Conservation (phyloP, 2,113 vertebrate genomes). For the Sarotherodon lohbergeri region DNA sequence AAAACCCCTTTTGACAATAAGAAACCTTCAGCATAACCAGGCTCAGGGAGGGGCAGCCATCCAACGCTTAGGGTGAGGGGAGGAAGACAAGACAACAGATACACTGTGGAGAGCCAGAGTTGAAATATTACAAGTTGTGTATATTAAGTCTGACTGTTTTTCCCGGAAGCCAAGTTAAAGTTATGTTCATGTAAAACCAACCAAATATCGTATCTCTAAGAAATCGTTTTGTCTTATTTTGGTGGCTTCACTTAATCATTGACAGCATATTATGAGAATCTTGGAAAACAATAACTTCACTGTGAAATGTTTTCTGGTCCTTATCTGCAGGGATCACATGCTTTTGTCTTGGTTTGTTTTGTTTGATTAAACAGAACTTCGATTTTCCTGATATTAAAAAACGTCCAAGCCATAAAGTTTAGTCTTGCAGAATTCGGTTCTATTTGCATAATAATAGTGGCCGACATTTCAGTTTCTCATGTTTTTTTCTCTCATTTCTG, state of each 20-base stretch:
- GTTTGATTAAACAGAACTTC: not conserved
- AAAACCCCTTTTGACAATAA: fast-evolving
- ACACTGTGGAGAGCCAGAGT: not conserved
- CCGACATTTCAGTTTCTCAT: slow-evolving; percentile 4
- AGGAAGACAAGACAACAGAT: not conserved
- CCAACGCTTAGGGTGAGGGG: not conserved
- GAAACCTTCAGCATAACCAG: not conserved
- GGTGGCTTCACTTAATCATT: not conserved
- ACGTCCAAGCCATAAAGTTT: not conserved
- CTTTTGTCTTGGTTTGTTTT: not conserved
- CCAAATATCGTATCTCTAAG: not conserved
- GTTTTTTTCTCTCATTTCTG: slow-evolving; percentile 1
- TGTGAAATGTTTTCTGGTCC: not conserved
- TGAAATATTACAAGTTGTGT: not conserved
- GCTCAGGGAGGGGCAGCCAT: not conserved
- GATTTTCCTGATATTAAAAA: not conserved
- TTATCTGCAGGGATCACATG: not conserved
- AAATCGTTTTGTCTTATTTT: not conserved
- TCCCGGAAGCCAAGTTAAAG: not conserved
- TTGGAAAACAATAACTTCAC: not conserved
- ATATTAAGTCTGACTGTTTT: not conserved
- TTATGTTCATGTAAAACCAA: not conserved
- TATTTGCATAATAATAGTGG: not conserved
- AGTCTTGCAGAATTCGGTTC: not conserved
- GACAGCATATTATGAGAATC: not conserved